Conservation (phyloP, 2,888 invertebrate species). For the Lymantria monacha region DNA sequence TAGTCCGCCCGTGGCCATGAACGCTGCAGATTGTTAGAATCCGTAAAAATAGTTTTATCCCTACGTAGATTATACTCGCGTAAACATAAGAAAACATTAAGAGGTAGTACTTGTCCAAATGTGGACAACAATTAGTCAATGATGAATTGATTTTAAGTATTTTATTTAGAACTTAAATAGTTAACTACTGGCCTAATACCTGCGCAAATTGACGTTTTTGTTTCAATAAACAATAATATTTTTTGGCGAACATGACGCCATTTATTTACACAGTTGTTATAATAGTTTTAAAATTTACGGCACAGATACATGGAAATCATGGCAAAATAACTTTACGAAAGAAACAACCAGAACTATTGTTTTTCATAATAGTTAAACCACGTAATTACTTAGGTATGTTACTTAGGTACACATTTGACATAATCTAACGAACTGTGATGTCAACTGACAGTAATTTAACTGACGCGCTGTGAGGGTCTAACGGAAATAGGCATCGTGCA, state of each 20-base stretch:
- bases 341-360: background rate
- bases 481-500: slow-evolving; percentile 64
- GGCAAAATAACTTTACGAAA: slow-evolving; percentile 1
- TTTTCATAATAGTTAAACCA: background rate
- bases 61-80: too few relatives aligned
- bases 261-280: slow-evolving; percentile 3
- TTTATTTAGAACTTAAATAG: too few relatives aligned
- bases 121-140: too few relatives aligned
- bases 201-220: background rate
- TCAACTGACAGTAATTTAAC: slow-evolving; percentile 31
- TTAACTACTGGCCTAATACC: background rate
- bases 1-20: too few relatives aligned
- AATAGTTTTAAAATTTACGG: slow-evolving; percentile 6
- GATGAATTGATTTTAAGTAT: too few relatives aligned
- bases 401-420: slow-evolving; percentile 5
- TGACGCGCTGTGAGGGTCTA: slow-evolving; percentile 39
- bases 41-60: too few relatives aligned
- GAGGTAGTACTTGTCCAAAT: too few relatives aligned
- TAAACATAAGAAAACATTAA: too few relatives aligned
- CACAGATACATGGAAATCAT: slow-evolving; percentile 5
- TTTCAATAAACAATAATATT: background rate
- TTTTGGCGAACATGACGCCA: background rate
- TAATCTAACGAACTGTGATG: slow-evolving; percentile 25
- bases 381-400: background rate
- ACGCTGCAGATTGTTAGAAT: too few relatives aligned